Evolutionary conservation across 92 coral and sea anemone genomes (phyloP), one percentile per base, ranked within the genome.

Genomic region (Porites cylindrica): DNA sequence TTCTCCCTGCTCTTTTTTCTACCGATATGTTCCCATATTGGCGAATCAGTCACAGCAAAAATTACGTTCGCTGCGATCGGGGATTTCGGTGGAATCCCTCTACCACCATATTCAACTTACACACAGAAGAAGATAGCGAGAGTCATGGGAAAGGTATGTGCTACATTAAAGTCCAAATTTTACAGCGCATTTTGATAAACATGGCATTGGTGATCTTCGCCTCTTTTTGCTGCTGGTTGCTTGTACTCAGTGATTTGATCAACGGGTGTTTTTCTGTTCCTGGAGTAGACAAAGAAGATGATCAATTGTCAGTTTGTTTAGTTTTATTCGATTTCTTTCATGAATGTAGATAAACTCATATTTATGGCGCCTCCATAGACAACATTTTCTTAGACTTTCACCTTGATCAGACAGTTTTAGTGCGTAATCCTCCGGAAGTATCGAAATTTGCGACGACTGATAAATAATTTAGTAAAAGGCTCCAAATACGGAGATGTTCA

Each of bases 51-150:
- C 11, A 16, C 32, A 18, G 81, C 75, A 38, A 84, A 69, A 13
- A 78, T 97, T 75, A 63, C 95, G 54, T 97, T 97, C 87, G 88
- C 89, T 51, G 98, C 95, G 58, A 64, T 95, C 67, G 99, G 99
- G 7, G 99, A 97, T 71, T 86, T 93, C 47, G 99, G 99, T 12
- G 99, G 99, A 13, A 75, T 80, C 2, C 94, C 95, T 3, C 59
- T 32, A 8, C 80, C 89, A 3, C 99, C 99, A 6, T 96, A 88
- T 81, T 80, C 89, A 13, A 90, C 94, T 17, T 43, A 24, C 58
- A 91, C 89, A 50, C 98, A 96, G 77, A 66, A 87, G 59, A 90
- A 81, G 78, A 92, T 96, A 63, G 94, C 95, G 32, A 62, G 73
- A 43, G 80, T 87, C 4, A 81, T 96, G 96, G 96, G 96, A 38